Percentiles rank a stretch among this genome's conserved stretches.
Evolutionary conservation across 2,888 invertebrate species (phyloP).

Genomic region (Charanyca ferruginea): DNA sequence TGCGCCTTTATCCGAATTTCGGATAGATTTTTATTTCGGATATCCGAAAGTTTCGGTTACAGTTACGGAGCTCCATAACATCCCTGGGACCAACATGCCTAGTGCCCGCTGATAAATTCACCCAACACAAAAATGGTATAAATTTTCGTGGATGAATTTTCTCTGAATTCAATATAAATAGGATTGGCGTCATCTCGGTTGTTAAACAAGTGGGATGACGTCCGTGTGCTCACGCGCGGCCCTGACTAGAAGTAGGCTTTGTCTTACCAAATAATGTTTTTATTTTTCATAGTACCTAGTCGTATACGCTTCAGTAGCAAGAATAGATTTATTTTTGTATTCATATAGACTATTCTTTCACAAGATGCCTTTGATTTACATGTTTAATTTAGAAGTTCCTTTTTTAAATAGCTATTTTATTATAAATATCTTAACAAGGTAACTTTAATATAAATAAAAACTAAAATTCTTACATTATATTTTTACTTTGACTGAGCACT

Average conservation of each 20-base stretch:
- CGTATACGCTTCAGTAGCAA: conserved; percentile 14
- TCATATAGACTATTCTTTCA: neutral
- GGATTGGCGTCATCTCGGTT: conserved; percentile 6
- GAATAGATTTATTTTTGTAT: conserved; percentile 21
- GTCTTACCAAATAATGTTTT: conserved; percentile 15
- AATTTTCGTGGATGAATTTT: neutral
- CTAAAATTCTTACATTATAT: conserved; percentile 5
- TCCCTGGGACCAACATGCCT: too few species aligned
- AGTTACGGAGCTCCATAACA: too few species aligned
- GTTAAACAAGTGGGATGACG: conserved; percentile 1
- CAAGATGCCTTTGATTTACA: neutral
- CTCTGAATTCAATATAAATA: neutral
- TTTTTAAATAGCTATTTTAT: neutral
- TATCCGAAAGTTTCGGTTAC: too few species aligned
- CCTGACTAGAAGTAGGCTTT: neutral
- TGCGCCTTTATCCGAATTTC: too few species aligned
- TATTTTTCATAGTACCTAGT: conserved; percentile 5
- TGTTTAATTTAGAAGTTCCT: neutral
- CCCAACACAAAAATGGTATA: neutral
- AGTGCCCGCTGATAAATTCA: neutral
- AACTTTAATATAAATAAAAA: conserved; percentile 14
- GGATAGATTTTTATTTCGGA: too few species aligned
- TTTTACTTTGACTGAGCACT: conserved; percentile 1
- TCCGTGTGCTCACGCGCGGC: neutral
- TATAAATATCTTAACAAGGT: neutral